A percentile compares a stretch with the other conserved stretches of the same genome.
Conservation (phyloP, 92 coral and sea anemone genomes). For the Phenganax subtilis region DNA sequence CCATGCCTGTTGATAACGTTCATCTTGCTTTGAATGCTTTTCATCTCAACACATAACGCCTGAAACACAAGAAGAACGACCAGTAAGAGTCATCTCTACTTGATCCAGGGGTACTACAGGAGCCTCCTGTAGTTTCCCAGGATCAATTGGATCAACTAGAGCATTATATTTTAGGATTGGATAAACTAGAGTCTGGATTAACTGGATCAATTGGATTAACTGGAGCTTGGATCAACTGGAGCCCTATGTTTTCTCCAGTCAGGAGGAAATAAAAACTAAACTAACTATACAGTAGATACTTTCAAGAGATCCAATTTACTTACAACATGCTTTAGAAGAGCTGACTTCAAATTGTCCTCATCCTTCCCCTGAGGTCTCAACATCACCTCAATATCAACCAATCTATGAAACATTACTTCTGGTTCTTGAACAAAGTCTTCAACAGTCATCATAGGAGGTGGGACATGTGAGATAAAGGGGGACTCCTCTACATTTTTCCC, state of each 20-base stretch:
- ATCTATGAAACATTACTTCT: slow-evolving; percentile 74
- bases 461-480: slow-evolving; percentile 11
- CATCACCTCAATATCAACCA: slow-evolving; percentile 83
- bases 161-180: not conserved
- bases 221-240: too few species aligned
- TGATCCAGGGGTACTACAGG: not conserved
- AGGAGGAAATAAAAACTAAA: too few species aligned
- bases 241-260: too few species aligned
- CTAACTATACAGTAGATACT: not conserved
- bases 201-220: not conserved
- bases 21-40: slow-evolving; percentile 77
- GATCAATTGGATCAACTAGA: too few species aligned
- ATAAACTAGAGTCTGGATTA: not conserved
- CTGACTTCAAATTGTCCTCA: slow-evolving; percentile 68
- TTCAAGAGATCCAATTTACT: slow-evolving; percentile 8
- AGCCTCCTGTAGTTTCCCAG: too few species aligned
- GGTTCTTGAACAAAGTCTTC: slow-evolving; percentile 79
- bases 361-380: slow-evolving; percentile 54
- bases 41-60: slow-evolving; percentile 91
- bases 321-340: slow-evolving; percentile 94
- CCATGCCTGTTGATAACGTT: slow-evolving; percentile 83
- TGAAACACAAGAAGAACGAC: slow-evolving; percentile 9
- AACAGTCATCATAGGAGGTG: slow-evolving; percentile 47
- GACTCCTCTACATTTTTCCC: slow-evolving; percentile 3
- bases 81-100: not conserved